Conservation (phyloP, 2,797 vertebrate genomes). For the Arremon brunneinucha region DNA sequence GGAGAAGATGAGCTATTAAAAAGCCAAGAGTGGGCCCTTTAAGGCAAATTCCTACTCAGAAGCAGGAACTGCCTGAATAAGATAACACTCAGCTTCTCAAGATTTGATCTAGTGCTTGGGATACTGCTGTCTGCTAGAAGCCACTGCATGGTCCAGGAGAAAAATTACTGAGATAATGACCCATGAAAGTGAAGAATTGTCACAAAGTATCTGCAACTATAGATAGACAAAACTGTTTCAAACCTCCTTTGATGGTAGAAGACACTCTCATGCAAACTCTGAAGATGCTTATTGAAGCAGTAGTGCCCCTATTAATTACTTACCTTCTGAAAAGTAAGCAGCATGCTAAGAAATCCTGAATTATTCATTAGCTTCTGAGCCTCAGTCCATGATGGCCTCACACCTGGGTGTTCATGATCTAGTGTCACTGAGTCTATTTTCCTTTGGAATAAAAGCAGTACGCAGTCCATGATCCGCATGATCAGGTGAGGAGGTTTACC, state of each 20-base stretch:
- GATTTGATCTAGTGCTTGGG: background rate
- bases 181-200: background rate
- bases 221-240: background rate
- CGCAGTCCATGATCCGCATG: constrained; percentile 89
- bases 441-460: constrained; percentile 85
- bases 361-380: constrained; percentile 88
- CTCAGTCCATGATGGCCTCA: constrained; percentile 82
- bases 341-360: constrained; percentile 79
- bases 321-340: constrained; percentile 85
- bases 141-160: background rate
- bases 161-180: background rate
- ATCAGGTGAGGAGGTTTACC: constrained; percentile 87
- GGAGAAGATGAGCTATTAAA: background rate
- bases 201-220: background rate
- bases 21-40: background rate
- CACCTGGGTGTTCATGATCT: constrained; percentile 76
- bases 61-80: background rate
- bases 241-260: background rate
- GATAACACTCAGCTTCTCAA: background rate
- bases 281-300: background rate
- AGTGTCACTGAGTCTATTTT: constrained; percentile 76
- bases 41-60: background rate
- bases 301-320: background rate
- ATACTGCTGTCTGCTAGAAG: background rate
- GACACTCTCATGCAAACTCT: background rate